Evolutionary conservation across 2,113 vertebrate species (phyloP).

Genomic region (Cheirogaleus medius): DNA sequence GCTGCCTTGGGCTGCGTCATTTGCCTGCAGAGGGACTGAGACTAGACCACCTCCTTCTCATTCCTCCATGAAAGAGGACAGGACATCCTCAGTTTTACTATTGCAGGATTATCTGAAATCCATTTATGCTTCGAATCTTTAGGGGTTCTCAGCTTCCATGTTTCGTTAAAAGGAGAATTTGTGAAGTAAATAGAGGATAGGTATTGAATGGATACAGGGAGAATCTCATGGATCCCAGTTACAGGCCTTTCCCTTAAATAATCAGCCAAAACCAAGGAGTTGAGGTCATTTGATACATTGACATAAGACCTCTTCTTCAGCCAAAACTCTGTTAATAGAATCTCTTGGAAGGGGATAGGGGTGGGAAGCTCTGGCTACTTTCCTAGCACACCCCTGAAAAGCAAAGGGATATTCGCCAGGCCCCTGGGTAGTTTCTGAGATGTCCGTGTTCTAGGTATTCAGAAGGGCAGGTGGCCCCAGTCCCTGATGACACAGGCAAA

Average conservation of each 20-base stretch:
- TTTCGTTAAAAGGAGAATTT: conserved; percentile 16
- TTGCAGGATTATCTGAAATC: neutral
- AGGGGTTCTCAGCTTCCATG: neutral
- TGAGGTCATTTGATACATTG: neutral
- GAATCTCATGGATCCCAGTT: neutral
- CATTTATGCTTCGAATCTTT: neutral
- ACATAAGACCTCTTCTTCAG: neutral
- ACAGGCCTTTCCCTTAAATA: neutral
- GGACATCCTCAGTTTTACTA: neutral
- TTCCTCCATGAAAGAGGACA: neutral
- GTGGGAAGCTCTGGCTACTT: neutral
- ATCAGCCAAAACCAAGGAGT: neutral
- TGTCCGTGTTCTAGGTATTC: neutral
- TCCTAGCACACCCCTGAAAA: neutral
- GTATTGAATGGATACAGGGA: neutral
- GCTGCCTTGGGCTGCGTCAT: neutral
- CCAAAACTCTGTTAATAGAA: neutral
- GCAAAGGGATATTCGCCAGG: neutral
- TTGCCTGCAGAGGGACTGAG: neutral
- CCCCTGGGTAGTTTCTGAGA: neutral
- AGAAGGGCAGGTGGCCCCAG: neutral
- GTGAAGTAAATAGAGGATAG: neutral
- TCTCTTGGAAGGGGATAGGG: neutral
- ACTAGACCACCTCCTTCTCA: neutral
- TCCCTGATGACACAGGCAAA: neutral